Percentiles rank a stretch among this genome's conserved stretches.
These are phyloP conservation scores for Hemistola chrysoprasaria DNA, from an alignment of 2,888 invertebrate genomes.

Conservation along the genomic window DNA sequence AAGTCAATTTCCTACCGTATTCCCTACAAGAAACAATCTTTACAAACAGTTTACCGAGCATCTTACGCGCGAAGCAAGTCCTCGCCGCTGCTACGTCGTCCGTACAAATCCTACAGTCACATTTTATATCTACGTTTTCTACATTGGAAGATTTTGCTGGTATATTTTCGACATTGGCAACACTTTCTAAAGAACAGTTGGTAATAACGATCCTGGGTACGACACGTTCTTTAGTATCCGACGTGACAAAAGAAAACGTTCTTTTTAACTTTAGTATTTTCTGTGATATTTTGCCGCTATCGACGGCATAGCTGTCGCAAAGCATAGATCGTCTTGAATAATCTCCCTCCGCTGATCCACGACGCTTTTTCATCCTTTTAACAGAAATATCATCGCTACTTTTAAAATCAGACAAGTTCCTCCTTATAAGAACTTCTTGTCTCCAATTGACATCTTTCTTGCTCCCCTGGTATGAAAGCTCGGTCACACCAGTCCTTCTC, in stretches of 20 bases:
- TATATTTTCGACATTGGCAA: slow-evolving; percentile 47
- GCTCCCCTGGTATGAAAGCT: slow-evolving; percentile 41
- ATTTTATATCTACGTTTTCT: slow-evolving; percentile 48
- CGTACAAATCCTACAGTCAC: slow-evolving; percentile 72
- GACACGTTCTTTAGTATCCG: slow-evolving; percentile 18
- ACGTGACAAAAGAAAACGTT: slow-evolving; percentile 25
- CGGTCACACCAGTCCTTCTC: slow-evolving; percentile 47
- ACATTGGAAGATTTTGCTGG: slow-evolving; percentile 18
- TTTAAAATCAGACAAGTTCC: slow-evolving; percentile 42
- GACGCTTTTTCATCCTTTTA: slow-evolving; percentile 27
- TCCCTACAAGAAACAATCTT: slow-evolving; percentile 51
- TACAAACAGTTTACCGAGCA: slow-evolving; percentile 54
- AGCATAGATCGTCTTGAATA: slow-evolving; percentile 5
- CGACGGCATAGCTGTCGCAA: slow-evolving; percentile 2
- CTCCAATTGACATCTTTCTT: slow-evolving; percentile 51
- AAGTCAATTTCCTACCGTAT: slow-evolving; percentile 53
- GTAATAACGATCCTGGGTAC: slow-evolving; percentile 45
- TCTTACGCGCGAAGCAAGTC: slow-evolving; percentile 48
- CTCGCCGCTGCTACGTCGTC: slow-evolving; percentile 42
- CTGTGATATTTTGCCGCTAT: slow-evolving; percentile 25
- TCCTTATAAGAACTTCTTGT: slow-evolving; percentile 53
- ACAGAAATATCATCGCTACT: slow-evolving; percentile 53
- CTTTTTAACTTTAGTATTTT: slow-evolving; percentile 35
- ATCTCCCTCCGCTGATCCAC: slow-evolving; percentile 24
- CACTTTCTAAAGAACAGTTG: slow-evolving; percentile 35